Evolutionary conservation across 2,113 vertebrate species (phyloP).

Genomic region (Tupaia chinensis): DNA sequence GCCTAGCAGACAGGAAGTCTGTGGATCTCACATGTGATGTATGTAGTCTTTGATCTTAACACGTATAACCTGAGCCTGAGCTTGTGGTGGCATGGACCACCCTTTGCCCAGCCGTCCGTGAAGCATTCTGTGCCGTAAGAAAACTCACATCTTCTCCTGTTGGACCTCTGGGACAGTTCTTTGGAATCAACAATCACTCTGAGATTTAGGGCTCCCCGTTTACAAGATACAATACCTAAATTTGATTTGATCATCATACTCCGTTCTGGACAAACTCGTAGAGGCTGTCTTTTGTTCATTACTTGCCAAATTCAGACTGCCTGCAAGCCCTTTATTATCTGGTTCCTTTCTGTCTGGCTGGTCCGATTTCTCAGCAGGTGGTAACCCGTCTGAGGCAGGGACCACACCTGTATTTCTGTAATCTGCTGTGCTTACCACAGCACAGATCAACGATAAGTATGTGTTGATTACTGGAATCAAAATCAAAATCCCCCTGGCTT

Average conservation of each 20-base stretch:
- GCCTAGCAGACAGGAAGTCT: too few relatives aligned
- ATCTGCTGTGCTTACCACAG: not conserved
- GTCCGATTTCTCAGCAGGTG: constrained; percentile 30
- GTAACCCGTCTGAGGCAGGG: not conserved
- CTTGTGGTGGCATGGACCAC: too few relatives aligned
- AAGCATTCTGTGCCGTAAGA: too few relatives aligned
- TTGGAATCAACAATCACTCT: too few relatives aligned
- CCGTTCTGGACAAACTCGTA: not conserved
- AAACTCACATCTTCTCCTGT: too few relatives aligned
- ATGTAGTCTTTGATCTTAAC: too few relatives aligned
- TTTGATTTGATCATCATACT: not conserved
- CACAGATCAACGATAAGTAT: not conserved
- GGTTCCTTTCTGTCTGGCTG: constrained; percentile 10
- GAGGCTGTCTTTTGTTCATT: not conserved
- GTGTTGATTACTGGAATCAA: not conserved
- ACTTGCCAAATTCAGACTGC: constrained; percentile 23
- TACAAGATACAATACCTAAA: not conserved
- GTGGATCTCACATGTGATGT: too few relatives aligned
- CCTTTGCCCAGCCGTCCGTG: too few relatives aligned
- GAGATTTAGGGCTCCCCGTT: too few relatives aligned
- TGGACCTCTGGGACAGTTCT: too few relatives aligned
- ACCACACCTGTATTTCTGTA: not conserved
- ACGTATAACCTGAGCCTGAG: too few relatives aligned
- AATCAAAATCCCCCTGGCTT: not conserved
- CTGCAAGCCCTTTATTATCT: constrained; percentile 1